phyloP scores from a whole-genome alignment of 2,888 invertebrate species.

The Hirtodrosophila confusa region DNA sequence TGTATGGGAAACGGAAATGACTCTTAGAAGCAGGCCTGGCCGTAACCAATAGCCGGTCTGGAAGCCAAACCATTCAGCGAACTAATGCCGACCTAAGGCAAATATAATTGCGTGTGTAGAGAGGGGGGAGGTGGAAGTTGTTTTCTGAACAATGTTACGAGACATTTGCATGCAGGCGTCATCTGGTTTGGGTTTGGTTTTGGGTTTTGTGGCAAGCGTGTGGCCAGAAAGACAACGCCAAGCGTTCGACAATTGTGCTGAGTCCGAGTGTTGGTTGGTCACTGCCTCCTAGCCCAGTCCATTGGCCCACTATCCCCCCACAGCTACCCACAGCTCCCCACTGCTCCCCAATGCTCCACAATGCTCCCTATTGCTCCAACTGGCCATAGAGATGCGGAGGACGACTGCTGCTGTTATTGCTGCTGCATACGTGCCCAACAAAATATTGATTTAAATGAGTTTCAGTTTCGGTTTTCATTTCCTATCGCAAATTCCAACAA shows the following conservation, averaged over 20 bases:
- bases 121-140: not conserved
- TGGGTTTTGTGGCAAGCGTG: slow-evolving; percentile 69
- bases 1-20: slow-evolving; percentile 71
- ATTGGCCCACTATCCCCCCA: too few relatives aligned
- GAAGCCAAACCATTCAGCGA: slow-evolving; percentile 64
- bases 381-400: slow-evolving; percentile 15
- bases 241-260: slow-evolving; percentile 73
- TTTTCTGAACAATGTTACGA: slow-evolving; percentile 56
- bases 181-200: slow-evolving; percentile 53
- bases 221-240: slow-evolving; percentile 61
- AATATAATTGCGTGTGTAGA: slow-evolving; percentile 72
- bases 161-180: slow-evolving; percentile 79
- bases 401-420: slow-evolving; percentile 18
- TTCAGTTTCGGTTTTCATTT: slow-evolving; percentile 80
- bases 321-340: too few relatives aligned
- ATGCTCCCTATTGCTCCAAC: not conserved
- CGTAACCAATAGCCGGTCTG: slow-evolving; percentile 38
- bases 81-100: slow-evolving; percentile 80
- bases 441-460: slow-evolving; percentile 81
- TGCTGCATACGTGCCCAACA: slow-evolving; percentile 75
- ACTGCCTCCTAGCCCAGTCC: slow-evolving; percentile 2
- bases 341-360: not conserved
- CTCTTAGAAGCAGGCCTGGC: slow-evolving; percentile 64
- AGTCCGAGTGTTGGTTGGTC: slow-evolving; percentile 61
- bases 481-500: slow-evolving; percentile 76